Evolutionary conservation across 1,140 invertebrate species (phyloP).

Genomic region (Idris sp.): DNA sequence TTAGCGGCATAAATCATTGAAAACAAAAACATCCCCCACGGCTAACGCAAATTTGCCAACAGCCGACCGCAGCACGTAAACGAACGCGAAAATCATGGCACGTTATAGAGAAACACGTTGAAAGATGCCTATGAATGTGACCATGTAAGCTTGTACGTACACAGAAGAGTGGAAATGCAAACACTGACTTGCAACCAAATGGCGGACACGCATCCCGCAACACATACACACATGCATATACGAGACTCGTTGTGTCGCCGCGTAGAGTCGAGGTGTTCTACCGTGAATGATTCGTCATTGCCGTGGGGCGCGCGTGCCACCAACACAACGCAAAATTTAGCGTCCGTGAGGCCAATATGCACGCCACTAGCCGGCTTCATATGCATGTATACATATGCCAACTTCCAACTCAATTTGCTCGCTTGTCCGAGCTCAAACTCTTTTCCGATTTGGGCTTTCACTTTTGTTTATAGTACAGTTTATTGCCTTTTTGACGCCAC

Average conservation of each 20-base stretch:
- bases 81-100: constrained; percentile 77
- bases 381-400: constrained; percentile 36
- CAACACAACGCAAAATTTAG: constrained; percentile 58
- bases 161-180: constrained; percentile 55
- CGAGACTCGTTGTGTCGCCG: constrained; percentile 39
- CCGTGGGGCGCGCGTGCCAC: constrained; percentile 77
- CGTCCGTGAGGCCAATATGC: constrained; percentile 28
- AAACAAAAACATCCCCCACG: constrained; percentile 78
- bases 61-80: constrained; percentile 76
- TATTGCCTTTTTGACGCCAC: constrained; percentile 2
- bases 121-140: constrained; percentile 65
- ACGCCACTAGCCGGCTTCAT: constrained; percentile 19
- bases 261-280: constrained; percentile 74
- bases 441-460: constrained; percentile 48
- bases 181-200: constrained; percentile 56
- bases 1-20: constrained; percentile 78
- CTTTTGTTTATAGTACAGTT: constrained; percentile 46
- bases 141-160: constrained; percentile 60
- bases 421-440: constrained; percentile 40
- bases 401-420: constrained; percentile 58
- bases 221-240: no score
- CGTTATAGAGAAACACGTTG: constrained; percentile 65
- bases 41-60: constrained; percentile 78
- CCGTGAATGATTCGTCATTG: constrained; percentile 79
- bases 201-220: constrained; percentile 56